phyloP scores from a whole-genome alignment of 2,113 vertebrate species.

The Tichodroma muraria region DNA sequence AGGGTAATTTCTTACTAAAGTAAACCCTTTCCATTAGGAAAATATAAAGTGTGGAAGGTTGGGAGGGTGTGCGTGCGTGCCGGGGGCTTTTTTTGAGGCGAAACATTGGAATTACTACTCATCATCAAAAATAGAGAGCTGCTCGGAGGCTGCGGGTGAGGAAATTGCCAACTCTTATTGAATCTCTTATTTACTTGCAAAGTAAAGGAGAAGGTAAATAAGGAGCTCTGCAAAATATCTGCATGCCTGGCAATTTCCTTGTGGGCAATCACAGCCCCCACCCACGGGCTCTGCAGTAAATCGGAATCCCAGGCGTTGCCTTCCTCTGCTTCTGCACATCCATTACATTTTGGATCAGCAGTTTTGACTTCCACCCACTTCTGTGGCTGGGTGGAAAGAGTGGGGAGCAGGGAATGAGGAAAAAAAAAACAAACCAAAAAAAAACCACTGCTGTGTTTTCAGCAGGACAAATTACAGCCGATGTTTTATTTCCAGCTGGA shows the following conservation, averaged over 20 bases:
- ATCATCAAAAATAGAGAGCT: background rate
- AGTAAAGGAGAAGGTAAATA: constrained; percentile 9
- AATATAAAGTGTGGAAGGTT: background rate
- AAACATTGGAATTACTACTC: constrained; percentile 1
- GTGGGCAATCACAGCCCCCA: background rate
- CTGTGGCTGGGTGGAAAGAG: background rate
- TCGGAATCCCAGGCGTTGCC: background rate
- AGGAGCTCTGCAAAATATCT: constrained; percentile 21
- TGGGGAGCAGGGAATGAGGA: background rate
- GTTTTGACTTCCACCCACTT: constrained; percentile 16
- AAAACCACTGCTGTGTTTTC: background rate
- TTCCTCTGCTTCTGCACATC: background rate
- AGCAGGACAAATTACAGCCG: background rate
- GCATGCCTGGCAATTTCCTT: constrained; percentile 42
- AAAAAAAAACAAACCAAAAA: background rate
- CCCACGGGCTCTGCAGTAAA: constrained; percentile 1
- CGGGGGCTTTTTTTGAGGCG: background rate
- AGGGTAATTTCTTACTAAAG: background rate
- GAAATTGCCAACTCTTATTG: constrained; percentile 24
- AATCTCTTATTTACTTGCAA: constrained; percentile 23
- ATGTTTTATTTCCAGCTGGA: background rate
- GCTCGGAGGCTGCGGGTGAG: background rate
- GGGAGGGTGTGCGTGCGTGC: background rate
- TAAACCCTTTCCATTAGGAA: background rate
- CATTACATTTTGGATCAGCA: background rate